Evolutionary conservation across 2,888 invertebrate genomes (phyloP).

Genomic region (Myathropa florea): DNA sequence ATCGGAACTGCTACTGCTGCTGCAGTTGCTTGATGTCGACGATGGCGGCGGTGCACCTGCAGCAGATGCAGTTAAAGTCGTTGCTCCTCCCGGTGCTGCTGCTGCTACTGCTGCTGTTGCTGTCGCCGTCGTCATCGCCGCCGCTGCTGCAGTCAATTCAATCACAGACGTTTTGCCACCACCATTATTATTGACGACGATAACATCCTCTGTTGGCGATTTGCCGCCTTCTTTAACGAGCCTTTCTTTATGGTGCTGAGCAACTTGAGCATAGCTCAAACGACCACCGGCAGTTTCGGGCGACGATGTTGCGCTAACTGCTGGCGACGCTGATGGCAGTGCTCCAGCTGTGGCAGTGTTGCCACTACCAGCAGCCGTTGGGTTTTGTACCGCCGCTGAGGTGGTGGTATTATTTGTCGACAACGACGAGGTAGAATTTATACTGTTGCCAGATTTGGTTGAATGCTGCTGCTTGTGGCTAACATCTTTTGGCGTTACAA

Average conservation of each 20-base stretch:
- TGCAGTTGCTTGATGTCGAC: constrained; percentile 46
- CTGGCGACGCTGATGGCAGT: constrained; percentile 42
- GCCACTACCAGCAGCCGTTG: constrained; percentile 35
- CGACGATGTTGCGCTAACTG: constrained; percentile 72
- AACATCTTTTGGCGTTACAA: constrained; percentile 76
- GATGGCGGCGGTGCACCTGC: constrained; percentile 44
- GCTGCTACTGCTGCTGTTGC: background rate
- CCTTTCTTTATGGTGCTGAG: constrained; percentile 84
- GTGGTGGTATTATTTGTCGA: constrained; percentile 65
- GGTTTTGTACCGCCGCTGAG: constrained; percentile 51
- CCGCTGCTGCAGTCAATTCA: constrained; percentile 29
- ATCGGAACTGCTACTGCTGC: constrained; percentile 32
- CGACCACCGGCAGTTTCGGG: constrained; percentile 73
- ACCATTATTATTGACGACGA: constrained; percentile 43
- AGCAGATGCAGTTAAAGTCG: constrained; percentile 32
- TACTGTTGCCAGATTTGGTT: constrained; percentile 75
- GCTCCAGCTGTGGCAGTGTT: constrained; percentile 71
- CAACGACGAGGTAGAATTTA: constrained; percentile 75
- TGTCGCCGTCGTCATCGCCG: background rate
- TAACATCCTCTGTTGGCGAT: constrained; percentile 24
- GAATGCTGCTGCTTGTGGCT: constrained; percentile 78
- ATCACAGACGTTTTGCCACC: constrained; percentile 45
- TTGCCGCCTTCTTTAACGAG: constrained; percentile 69
- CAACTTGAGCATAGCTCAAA: constrained; percentile 86
- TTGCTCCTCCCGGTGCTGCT: background rate